Conservation (phyloP, 2,797 vertebrate genomes). For the Channa striata region DNA sequence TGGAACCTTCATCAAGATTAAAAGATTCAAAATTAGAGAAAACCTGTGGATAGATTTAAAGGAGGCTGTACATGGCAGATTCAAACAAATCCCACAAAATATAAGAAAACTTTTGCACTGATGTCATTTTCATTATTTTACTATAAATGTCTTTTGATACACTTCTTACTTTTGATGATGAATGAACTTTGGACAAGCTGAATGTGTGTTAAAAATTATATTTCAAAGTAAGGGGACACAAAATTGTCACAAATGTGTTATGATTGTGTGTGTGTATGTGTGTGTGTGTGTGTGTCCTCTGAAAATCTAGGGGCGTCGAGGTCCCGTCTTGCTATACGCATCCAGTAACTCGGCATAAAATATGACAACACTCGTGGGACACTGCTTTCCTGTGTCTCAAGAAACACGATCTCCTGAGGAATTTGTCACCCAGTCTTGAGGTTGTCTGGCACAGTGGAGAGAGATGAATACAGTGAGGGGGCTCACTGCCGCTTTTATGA, state of each 20-base stretch:
- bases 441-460: constrained; percentile 46
- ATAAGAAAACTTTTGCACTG: too few relatives aligned
- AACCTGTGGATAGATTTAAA: too few relatives aligned
- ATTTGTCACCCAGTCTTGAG: constrained; percentile 70
- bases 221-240: too few relatives aligned
- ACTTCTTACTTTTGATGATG: too few relatives aligned
- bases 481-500: constrained; percentile 56
- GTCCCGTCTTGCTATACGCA: constrained; percentile 22
- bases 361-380: constrained; percentile 63
- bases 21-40: too few relatives aligned
- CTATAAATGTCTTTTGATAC: too few relatives aligned
- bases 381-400: constrained; percentile 64
- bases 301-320: constrained; percentile 35
- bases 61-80: too few relatives aligned
- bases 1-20: too few relatives aligned
- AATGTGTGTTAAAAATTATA: too few relatives aligned
- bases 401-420: constrained; percentile 74
- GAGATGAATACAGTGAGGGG: constrained; percentile 52
- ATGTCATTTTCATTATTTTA: too few relatives aligned
- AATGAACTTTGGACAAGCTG: too few relatives aligned
- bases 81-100: too few relatives aligned
- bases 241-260: not conserved
- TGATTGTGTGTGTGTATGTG: constrained; percentile 8
- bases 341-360: constrained; percentile 56
- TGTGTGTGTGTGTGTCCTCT: constrained; percentile 31